Base-by-base conservation (phyloP, 2,888 invertebrate genomes). In the Argyresthia albistria region DNA sequence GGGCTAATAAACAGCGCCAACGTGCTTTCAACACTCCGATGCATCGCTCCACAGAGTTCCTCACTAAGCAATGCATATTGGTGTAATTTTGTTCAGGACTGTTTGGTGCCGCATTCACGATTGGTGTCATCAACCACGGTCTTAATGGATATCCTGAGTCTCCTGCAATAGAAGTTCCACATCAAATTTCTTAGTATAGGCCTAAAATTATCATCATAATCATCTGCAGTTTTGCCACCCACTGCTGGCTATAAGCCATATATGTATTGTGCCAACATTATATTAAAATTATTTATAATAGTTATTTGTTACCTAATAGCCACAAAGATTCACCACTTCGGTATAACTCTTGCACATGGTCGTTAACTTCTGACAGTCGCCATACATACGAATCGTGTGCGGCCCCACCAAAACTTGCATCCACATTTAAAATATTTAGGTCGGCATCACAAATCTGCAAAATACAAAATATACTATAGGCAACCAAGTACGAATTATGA, bases 21-120 rank as follows among this genome's bases (percentile, higher is more conserved):
- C 51, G 51, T 10, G 51, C 36, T 14, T 54, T 54, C 16, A 54
- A 14, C n/a, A 51, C 48, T 39, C 51, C 50, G 10, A 53, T 46
- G 50, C 46, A 48, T 3, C 50, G 36, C 25, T 54, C 51, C 25
- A 54, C 54, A 35, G 35, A 14, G 35, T 37, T 54, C 10, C 53
- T 39, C 8, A 50, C 53, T 8, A 42, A 36, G 15, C 51, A 43
- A 10, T 51, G 51, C 1, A 42, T 3, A 43, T 48, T 48, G 12
- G 49, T 51, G 48, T 50, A 54, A 10, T 47, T 48, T 1, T 42
- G 35, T 48, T 54, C 54, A 8, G 51, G 51, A 7, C 42, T 35
- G 9, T 48, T 43, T 8, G 15, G 15, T 10, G 45, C 39, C 11
- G 51, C 45, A 16, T 51, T 51, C 36, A 51, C 14, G 4, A 51